Evolutionary conservation across 23 tunicate species (phyloP).

Genomic region (Diplosoma virens): DNA sequence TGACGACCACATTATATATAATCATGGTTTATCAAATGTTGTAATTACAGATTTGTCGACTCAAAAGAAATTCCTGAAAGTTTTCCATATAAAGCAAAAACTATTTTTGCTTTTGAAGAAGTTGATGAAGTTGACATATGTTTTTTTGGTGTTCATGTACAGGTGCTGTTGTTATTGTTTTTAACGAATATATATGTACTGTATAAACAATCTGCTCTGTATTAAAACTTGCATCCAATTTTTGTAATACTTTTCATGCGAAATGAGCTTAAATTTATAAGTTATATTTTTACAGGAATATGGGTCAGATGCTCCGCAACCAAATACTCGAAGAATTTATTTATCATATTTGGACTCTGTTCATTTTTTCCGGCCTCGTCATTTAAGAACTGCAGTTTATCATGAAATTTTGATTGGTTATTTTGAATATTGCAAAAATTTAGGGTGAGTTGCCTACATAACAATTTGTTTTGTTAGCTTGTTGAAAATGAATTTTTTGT

Average conservation of each 20-base stretch:
- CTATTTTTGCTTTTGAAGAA: slow-evolving; percentile 94
- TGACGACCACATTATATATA: too few species aligned
- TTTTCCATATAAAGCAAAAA: slow-evolving; percentile 88
- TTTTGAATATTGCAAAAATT: slow-evolving; percentile 90
- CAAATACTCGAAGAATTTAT: slow-evolving; percentile 85
- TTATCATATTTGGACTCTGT: slow-evolving; percentile 91
- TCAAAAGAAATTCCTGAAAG: slow-evolving; percentile 93
- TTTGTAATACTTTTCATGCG: too few species aligned
- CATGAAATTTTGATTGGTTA: slow-evolving; percentile 96
- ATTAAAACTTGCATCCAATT: too few species aligned
- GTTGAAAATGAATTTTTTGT: not conserved
- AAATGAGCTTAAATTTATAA: too few species aligned
- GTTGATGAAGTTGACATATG: slow-evolving; percentile 91
- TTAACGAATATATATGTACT: too few species aligned
- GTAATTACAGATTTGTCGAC: slow-evolving; percentile 75
- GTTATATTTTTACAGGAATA: slow-evolving; percentile 85
- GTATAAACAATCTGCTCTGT: too few species aligned
- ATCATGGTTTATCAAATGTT: too few species aligned
- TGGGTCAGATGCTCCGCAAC: slow-evolving; percentile 80
- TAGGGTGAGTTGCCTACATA: slow-evolving; percentile 46
- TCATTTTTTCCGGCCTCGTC: slow-evolving; percentile 91
- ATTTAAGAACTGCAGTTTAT: slow-evolving; percentile 88
- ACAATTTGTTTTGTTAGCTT: not conserved
- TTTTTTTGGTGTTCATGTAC: slow-evolving; percentile 97
- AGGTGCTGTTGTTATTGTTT: slow-evolving; percentile 49